Percentiles rank a stretch among this genome's conserved stretches.
phyloP scores from a whole-genome alignment of 2,797 vertebrate species.

The Ataeniobius toweri region DNA sequence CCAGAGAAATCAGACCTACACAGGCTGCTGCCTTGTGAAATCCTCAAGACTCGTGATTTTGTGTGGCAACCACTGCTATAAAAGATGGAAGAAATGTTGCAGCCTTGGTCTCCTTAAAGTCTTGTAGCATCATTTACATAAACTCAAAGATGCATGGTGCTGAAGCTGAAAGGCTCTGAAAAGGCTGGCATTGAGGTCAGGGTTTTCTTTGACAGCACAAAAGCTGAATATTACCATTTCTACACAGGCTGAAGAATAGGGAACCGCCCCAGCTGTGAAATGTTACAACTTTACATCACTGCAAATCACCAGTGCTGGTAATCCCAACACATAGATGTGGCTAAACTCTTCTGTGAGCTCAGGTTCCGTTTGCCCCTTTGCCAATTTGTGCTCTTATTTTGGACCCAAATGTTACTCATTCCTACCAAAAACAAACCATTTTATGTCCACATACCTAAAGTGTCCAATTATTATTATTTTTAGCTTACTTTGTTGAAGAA shows the following conservation, averaged over 20 bases:
- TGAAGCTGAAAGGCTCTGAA: not conserved
- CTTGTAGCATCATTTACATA: constrained; percentile 6
- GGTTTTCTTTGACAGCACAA: constrained; percentile 1
- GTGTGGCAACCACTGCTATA: not conserved
- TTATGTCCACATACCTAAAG: not conserved
- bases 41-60: not conserved
- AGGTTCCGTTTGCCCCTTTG: not conserved
- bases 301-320: not conserved
- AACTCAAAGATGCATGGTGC: not conserved
- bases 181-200: constrained; percentile 8
- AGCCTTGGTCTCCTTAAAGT: constrained; percentile 11
- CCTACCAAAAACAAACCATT: not conserved
- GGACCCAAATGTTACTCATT: not conserved
- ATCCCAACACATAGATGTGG: not conserved
- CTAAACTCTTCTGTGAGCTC: not conserved
- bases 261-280: not conserved
- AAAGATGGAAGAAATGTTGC: not conserved
- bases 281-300: not conserved
- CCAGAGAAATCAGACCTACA: not conserved
- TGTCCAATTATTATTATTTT: not conserved
- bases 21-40: not conserved
- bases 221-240: not conserved
- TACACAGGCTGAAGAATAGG: not conserved
- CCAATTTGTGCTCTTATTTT: not conserved
- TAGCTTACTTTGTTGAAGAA: not conserved